A percentile compares a stretch with the other conserved stretches of the same genome.
Evolutionary conservation across 2,888 invertebrate genomes (phyloP).

Genomic region (Drosophila fungiperda): DNA sequence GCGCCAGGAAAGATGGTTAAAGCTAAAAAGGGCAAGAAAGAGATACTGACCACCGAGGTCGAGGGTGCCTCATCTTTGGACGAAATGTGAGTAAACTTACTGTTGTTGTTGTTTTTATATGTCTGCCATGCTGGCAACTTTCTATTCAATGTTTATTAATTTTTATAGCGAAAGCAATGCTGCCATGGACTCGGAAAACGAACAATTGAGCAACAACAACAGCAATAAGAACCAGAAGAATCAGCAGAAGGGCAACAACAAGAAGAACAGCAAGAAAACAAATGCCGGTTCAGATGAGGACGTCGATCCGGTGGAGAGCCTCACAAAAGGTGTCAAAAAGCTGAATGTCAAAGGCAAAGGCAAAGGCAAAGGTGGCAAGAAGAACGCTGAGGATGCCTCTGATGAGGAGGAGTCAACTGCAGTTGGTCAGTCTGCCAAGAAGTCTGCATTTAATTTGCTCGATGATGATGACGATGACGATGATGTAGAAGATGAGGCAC

Average conservation of each 20-base stretch:
- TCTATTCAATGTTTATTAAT: constrained; percentile 32
- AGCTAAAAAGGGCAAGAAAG: constrained; percentile 93
- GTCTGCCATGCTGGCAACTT: constrained; percentile 66
- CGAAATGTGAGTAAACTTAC: constrained; percentile 88
- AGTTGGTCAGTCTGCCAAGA: constrained; percentile 84
- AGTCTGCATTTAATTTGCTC: constrained; percentile 89
- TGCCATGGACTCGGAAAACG: constrained; percentile 72
- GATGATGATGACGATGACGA: constrained; percentile 87
- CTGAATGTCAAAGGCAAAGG: constrained; percentile 87
- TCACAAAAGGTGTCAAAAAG: constrained; percentile 87
- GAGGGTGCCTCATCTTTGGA: constrained; percentile 87
- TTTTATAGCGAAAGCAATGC: constrained; percentile 87
- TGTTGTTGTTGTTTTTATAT: constrained; percentile 24
- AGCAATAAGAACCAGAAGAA: constrained; percentile 85
- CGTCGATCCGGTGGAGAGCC: constrained; percentile 86
- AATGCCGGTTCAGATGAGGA: constrained; percentile 78
- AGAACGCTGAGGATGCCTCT: constrained; percentile 75
- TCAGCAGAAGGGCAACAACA: constrained; percentile 79
- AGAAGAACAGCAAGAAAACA: constrained; percentile 81
- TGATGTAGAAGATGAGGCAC: constrained; percentile 41
- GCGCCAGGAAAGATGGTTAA: constrained; percentile 89
- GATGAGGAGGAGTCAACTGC: constrained; percentile 77
- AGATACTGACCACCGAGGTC: constrained; percentile 85
- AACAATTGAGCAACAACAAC: constrained; percentile 76
- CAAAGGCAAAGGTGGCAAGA: constrained; percentile 80